Conservation (phyloP, 2,113 vertebrate genomes). For the Peromyscus polionotus region DNA sequence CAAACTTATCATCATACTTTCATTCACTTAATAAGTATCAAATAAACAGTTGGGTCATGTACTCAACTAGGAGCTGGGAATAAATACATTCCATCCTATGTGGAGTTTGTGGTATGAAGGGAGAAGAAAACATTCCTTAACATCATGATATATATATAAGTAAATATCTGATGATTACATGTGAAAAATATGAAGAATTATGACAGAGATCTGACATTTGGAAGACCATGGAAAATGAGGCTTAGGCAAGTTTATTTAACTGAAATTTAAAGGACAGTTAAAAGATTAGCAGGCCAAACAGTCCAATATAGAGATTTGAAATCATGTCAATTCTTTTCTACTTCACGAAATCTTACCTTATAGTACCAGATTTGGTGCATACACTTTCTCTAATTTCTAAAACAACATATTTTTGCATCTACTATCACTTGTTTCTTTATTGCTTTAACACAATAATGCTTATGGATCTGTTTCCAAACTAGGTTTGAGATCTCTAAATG, state of each 20-base stretch:
- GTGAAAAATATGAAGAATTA: background rate
- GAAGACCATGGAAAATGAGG: background rate
- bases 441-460: background rate
- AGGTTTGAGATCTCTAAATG: background rate
- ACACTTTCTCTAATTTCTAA: background rate
- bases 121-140: background rate
- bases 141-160: background rate
- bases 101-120: background rate
- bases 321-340: background rate
- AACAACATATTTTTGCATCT: background rate
- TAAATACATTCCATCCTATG: background rate
- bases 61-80: background rate
- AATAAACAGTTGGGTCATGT: background rate
- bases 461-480: background rate
- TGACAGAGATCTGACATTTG: background rate
- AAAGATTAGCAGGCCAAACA: background rate
- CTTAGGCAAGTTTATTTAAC: background rate
- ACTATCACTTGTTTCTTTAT: background rate
- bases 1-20: background rate
- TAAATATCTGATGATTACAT: background rate
- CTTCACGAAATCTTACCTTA: background rate
- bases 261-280: background rate
- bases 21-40: background rate
- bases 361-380: background rate
- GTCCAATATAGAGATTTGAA: background rate